These are phyloP conservation scores for Gerris lacustris DNA, from an alignment of 2,888 invertebrate species.

Conservation along the genomic window DNA sequence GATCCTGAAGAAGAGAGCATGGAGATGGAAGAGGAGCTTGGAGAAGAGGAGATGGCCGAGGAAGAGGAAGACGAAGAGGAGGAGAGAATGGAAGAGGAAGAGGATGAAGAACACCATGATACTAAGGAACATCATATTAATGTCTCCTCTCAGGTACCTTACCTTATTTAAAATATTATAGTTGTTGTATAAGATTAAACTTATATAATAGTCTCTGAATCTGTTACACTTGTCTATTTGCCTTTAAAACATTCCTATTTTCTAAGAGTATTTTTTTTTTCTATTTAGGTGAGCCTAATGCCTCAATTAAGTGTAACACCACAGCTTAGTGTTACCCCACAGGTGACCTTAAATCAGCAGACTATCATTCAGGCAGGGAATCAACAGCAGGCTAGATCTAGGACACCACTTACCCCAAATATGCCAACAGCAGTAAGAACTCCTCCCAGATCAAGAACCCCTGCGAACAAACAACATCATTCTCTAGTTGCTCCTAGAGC, in stretches of 20 bases:
- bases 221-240: background rate
- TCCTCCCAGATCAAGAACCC: background rate
- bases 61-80: constrained; percentile 23
- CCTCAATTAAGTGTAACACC: background rate
- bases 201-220: too few relatives aligned
- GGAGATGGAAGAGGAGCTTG: constrained; percentile 43
- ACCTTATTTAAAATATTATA: too few relatives aligned
- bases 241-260: background rate
- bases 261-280: background rate
- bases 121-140: too few relatives aligned
- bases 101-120: constrained; percentile 10
- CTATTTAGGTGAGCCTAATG: background rate
- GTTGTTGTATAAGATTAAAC: too few relatives aligned
- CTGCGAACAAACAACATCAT: background rate
- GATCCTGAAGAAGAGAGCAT: constrained; percentile 43
- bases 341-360: background rate
- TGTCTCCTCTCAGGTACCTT: too few relatives aligned
- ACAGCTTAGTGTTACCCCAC: background rate
- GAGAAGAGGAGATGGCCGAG: constrained; percentile 37
- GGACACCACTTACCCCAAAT: background rate
- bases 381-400: background rate
- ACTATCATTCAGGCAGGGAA: background rate
- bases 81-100: constrained; percentile 14
- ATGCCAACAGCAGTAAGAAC: background rate
- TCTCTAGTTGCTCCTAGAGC: background rate